These are phyloP conservation scores for Volucella bombylans DNA, from an alignment of 2,888 invertebrate genomes.

Conservation along the genomic window DNA sequence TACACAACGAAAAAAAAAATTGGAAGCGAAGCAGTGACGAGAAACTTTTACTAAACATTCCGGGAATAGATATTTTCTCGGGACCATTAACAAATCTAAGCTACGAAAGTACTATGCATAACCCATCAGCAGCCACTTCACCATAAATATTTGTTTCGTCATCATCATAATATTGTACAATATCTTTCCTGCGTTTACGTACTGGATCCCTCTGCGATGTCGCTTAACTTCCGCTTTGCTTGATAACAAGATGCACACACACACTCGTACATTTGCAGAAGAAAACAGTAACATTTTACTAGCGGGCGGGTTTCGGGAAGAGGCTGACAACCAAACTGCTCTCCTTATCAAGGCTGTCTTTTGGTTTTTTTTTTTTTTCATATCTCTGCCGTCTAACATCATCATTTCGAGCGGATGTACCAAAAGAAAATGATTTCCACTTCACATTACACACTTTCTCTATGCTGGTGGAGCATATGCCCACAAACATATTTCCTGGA, in stretches of 20 bases:
- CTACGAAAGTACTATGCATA: background rate
- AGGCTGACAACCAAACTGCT: constrained; percentile 44
- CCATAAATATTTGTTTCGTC: constrained; percentile 69
- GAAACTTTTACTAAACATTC: constrained; percentile 26
- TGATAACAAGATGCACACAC: constrained; percentile 46
- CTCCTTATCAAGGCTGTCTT: constrained; percentile 64
- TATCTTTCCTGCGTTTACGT: constrained; percentile 55
- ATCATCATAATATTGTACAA: constrained; percentile 67
- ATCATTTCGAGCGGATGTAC: constrained; percentile 50
- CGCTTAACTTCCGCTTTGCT: background rate
- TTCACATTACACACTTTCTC: constrained; percentile 59
- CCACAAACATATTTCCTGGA: background rate
- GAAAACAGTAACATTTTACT: constrained; percentile 54
- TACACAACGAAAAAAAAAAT: background rate
- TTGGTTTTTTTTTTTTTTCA: constrained; percentile 27
- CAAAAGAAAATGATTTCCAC: constrained; percentile 46
- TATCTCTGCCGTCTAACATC: constrained; percentile 26
- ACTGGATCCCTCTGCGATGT: constrained; percentile 4
- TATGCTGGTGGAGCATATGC: constrained; percentile 16
- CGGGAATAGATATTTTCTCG: constrained; percentile 40
- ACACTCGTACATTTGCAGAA: constrained; percentile 16
- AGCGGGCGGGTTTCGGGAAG: background rate
- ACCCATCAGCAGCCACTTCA: constrained; percentile 57
- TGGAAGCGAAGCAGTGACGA: background rate
- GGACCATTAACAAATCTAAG: constrained; percentile 54